Conservation (phyloP, 2,888 invertebrate genomes). For the Cantharis lateralis region DNA sequence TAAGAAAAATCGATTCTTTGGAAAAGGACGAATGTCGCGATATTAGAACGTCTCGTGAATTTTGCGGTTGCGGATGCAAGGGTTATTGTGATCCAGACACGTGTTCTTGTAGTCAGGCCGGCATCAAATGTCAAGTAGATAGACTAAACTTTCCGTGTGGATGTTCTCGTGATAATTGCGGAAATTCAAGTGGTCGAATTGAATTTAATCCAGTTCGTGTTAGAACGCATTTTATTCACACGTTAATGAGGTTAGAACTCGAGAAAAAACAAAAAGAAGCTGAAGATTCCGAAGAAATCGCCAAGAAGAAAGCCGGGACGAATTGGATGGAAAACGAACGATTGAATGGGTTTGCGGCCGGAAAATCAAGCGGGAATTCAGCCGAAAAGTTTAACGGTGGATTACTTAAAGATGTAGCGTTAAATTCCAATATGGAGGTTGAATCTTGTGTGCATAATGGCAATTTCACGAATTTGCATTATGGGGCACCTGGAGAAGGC, state of each 20-base stretch:
- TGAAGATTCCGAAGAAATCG: conserved; percentile 51
- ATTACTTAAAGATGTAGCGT: conserved; percentile 60
- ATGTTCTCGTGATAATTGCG: conserved; percentile 92
- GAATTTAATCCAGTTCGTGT: conserved; percentile 96
- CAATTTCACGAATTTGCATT: conserved; percentile 71
- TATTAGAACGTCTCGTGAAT: conserved; percentile 89
- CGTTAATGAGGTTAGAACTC: conserved; percentile 88
- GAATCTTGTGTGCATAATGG: conserved; percentile 69
- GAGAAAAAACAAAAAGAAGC: conserved; percentile 77
- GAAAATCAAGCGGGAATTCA: neutral
- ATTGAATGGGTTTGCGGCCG: conserved; percentile 41
- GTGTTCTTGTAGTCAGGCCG: conserved; percentile 92
- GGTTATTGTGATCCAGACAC: conserved; percentile 94
- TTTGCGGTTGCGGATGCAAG: conserved; percentile 92
- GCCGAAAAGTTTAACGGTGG: conserved; percentile 49
- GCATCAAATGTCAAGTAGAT: conserved; percentile 98
- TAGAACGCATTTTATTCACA: conserved; percentile 95
- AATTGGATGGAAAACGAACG: conserved; percentile 59
- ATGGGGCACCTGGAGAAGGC: conserved; percentile 61
- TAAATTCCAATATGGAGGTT: conserved; percentile 63
- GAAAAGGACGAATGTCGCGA: conserved; percentile 95
- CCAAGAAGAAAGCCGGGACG: conserved; percentile 49
- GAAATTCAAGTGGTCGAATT: conserved; percentile 88
- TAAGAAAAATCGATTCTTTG: conserved; percentile 87
- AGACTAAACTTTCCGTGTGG: conserved; percentile 95